Conservation (phyloP, 2,888 invertebrate genomes). For the Oeneis ivallda region DNA sequence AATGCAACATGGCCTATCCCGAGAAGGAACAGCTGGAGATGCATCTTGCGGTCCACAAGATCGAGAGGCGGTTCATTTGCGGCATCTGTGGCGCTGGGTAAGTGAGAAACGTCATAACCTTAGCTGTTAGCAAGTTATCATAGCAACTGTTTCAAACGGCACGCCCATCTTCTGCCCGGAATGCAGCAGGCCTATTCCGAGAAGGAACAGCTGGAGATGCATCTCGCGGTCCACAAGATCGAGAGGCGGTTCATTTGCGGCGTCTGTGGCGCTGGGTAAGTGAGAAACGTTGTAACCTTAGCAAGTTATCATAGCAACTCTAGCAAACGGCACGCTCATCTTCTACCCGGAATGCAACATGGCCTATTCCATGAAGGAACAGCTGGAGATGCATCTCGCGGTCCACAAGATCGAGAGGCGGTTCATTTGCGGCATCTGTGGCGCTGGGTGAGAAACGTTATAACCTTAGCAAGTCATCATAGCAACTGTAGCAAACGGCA, state of each 20-base stretch:
- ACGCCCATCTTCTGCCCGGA: slow-evolving; percentile 89
- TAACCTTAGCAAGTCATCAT: too few species aligned
- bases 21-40: slow-evolving; percentile 90
- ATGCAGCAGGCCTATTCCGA: slow-evolving; percentile 91
- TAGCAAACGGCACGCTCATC: slow-evolving; percentile 87
- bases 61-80: slow-evolving; percentile 89
- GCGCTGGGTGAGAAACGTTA: slow-evolving; percentile 76
- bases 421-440: slow-evolving; percentile 84
- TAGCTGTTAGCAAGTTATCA: not conserved
- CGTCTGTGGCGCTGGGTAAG: slow-evolving; percentile 86
- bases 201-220: slow-evolving; percentile 89
- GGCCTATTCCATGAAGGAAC: slow-evolving; percentile 78
- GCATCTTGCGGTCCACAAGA: slow-evolving; percentile 89
- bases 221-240: slow-evolving; percentile 89
- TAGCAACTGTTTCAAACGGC: slow-evolving; percentile 85
- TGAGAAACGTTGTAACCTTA: slow-evolving; percentile 44
- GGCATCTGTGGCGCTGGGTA: slow-evolving; percentile 87
- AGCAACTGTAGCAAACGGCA: slow-evolving; percentile 87
- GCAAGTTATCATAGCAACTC: slow-evolving; percentile 65
- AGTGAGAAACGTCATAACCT: slow-evolving; percentile 49
- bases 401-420: slow-evolving; percentile 50
- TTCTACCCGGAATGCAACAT: slow-evolving; percentile 91
- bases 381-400: not conserved
- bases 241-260: slow-evolving; percentile 90
- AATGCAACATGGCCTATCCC: slow-evolving; percentile 91